A percentile compares a stretch with the other conserved stretches of the same genome.
Evolutionary conservation across 1,140 invertebrate species (phyloP).

Genomic region (Saccostrea echinata): DNA sequence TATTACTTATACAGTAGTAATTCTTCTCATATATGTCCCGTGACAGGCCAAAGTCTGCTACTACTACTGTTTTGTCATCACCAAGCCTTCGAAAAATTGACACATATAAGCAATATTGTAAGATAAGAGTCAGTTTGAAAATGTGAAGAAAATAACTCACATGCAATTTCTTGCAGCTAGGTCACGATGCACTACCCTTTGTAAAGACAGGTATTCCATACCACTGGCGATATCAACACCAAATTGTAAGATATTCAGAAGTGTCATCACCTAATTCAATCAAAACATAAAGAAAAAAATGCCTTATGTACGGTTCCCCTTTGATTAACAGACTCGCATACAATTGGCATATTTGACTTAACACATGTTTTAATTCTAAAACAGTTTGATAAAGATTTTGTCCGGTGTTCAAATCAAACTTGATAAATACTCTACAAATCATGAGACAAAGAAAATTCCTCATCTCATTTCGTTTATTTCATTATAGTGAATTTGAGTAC

Average conservation of each 20-base stretch:
- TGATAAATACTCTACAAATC: no score
- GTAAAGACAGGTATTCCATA: conserved; percentile 90
- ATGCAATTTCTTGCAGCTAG: conserved; percentile 90
- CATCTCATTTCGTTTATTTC: no score
- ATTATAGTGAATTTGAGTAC: no score
- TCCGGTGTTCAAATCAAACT: no score
- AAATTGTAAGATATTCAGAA: conserved; percentile 81
- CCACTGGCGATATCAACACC: conserved; percentile 88
- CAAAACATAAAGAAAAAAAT: no score
- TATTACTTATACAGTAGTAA: conserved; percentile 81
- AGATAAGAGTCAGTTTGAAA: no score
- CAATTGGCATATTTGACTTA: no score
- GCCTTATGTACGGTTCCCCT: no score
- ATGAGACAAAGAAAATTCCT: no score
- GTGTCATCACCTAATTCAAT: conserved; percentile 77
- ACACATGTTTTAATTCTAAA: no score
- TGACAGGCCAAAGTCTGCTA: conserved; percentile 83
- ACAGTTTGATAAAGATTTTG: no score
- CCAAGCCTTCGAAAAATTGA: conserved; percentile 75
- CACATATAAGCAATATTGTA: background rate
- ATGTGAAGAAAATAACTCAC: conserved; percentile 71
- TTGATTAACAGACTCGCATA: no score
- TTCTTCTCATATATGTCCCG: conserved; percentile 81
- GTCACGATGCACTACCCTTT: conserved; percentile 93
- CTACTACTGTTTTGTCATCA: conserved; percentile 78